phyloP scores from a whole-genome alignment of 1,140 invertebrate genomes.

The Sinella curviseta region DNA sequence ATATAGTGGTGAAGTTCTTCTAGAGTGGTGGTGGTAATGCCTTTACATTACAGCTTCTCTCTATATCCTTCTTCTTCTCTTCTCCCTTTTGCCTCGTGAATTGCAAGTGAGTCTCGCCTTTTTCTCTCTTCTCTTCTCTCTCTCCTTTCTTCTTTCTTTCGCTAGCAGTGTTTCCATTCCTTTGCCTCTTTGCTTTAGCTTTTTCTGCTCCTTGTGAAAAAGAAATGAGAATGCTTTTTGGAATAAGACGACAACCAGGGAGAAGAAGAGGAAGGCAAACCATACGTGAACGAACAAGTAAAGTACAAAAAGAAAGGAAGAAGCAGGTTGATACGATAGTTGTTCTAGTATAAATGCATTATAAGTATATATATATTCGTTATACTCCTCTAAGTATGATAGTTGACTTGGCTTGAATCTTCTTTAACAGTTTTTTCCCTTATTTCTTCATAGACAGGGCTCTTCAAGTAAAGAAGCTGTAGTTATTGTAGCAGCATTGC shows the following conservation, averaged over 20 bases:
- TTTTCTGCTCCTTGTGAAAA: background rate
- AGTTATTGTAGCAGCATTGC: background rate
- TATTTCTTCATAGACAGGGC: background rate
- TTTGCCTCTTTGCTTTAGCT: background rate
- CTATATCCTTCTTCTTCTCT: background rate
- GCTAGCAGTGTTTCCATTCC: background rate
- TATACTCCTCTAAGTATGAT: background rate
- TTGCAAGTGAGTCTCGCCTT: conserved; percentile 6
- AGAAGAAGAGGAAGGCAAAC: background rate
- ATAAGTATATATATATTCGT: background rate
- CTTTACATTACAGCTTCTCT: background rate
- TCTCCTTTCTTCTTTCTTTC: background rate
- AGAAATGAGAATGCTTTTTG: conserved; percentile 12
- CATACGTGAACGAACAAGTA: conserved; percentile 6
- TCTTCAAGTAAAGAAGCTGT: background rate
- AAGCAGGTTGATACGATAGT: conserved; percentile 3
- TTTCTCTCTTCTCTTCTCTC: conserved; percentile 3
- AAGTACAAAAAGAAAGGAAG: conserved; percentile 3
- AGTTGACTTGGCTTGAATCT: conserved; percentile 5
- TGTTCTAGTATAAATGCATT: background rate
- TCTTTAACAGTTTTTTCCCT: background rate
- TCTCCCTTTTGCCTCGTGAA: background rate
- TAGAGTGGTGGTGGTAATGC: background rate
- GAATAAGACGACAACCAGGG: background rate
- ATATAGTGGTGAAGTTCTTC: background rate